Evolutionary conservation across 2,888 invertebrate species (phyloP).

Genomic region (Andrena chrysosceles): DNA sequence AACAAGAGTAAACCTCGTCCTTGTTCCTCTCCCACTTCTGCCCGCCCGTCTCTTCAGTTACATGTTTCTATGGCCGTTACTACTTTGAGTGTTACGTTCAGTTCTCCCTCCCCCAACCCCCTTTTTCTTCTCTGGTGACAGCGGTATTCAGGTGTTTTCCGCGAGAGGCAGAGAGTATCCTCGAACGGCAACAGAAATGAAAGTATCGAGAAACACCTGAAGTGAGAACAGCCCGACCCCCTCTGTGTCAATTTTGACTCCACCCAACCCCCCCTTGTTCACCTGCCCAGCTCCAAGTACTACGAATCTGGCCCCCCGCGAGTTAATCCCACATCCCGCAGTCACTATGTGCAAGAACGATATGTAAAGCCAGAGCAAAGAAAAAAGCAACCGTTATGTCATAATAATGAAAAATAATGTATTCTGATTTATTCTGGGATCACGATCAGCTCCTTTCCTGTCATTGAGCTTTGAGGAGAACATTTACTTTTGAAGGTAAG

Average conservation of each 20-base stretch:
- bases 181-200: conserved; percentile 7
- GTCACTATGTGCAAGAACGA: conserved; percentile 71
- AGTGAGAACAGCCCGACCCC: conserved; percentile 32
- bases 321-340: conserved; percentile 47
- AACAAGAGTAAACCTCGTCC: conserved; percentile 78
- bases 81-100: conserved; percentile 53
- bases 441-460: conserved; percentile 85
- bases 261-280: conserved; percentile 20
- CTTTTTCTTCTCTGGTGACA: conserved; percentile 40
- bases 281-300: neutral
- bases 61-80: conserved; percentile 45
- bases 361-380: conserved; percentile 69
- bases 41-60: conserved; percentile 52
- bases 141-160: conserved; percentile 58
- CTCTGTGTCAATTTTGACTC: conserved; percentile 35
- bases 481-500: conserved; percentile 86
- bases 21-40: conserved; percentile 61
- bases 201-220: conserved; percentile 41
- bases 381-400: conserved; percentile 74
- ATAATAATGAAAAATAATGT: conserved; percentile 84
- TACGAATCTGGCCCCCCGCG: conserved; percentile 59
- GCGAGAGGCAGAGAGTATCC: conserved; percentile 1
- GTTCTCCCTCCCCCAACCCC: conserved; percentile 39
- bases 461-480: conserved; percentile 85
- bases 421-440: conserved; percentile 86